These are phyloP conservation scores for Callionymus lyra DNA, from an alignment of 2,113 vertebrate species.

Conservation along the genomic window DNA sequence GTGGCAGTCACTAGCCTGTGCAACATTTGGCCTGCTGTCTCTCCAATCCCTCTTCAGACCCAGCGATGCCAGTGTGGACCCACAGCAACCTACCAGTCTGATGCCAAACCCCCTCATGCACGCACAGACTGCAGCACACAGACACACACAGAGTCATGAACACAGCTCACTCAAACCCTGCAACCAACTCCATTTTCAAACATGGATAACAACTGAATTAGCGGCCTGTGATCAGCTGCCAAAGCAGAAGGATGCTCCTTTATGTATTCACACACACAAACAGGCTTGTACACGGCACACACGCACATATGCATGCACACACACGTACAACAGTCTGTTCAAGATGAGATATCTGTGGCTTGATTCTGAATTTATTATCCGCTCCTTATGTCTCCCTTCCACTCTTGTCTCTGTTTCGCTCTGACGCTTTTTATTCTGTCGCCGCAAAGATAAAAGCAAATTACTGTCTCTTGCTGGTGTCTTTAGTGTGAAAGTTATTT, in stretches of 20 bases:
- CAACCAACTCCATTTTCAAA: constrained; percentile 57
- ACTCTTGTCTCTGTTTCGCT: background rate
- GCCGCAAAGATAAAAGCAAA: constrained; percentile 27
- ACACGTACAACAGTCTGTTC: constrained; percentile 8
- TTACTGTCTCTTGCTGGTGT: constrained; percentile 18
- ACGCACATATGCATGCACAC: background rate
- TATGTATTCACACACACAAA: constrained; percentile 34
- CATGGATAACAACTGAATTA: constrained; percentile 62
- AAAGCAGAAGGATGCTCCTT: constrained; percentile 52
- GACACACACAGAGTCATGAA: constrained; percentile 18
- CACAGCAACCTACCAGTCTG: constrained; percentile 39
- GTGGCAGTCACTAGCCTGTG: constrained; percentile 47
- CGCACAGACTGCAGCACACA: constrained; percentile 14
- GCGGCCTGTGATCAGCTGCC: constrained; percentile 55
- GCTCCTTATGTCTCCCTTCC: constrained; percentile 9
- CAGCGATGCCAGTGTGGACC: constrained; percentile 38
- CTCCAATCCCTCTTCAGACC: constrained; percentile 51
- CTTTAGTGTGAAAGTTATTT: constrained; percentile 20
- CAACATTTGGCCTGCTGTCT: constrained; percentile 53
- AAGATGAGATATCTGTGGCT: constrained; percentile 26
- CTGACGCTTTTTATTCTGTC: constrained; percentile 5
- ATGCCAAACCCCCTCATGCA: constrained; percentile 35
- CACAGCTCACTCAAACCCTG: constrained; percentile 30
- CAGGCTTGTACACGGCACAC: constrained; percentile 3
- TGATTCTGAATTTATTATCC: constrained; percentile 25